A percentile compares a stretch with the other conserved stretches of the same genome.
phyloP scores from a whole-genome alignment of 2,888 invertebrate species.

The Nomada goodeniana region DNA sequence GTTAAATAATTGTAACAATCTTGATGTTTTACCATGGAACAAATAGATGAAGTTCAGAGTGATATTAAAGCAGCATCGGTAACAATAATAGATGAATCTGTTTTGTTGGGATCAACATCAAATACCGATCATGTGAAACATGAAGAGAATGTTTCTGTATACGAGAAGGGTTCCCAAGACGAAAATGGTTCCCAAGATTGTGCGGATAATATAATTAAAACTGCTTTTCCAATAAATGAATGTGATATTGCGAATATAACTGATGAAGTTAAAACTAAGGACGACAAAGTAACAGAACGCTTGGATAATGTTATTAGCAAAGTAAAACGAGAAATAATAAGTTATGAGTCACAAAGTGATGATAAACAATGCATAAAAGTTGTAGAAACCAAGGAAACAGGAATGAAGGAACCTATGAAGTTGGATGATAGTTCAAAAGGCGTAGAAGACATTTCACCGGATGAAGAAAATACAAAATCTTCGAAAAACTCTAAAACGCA shows the following conservation, averaged over 20 bases:
- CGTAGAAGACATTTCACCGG: background rate
- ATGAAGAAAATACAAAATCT: conserved; percentile 27
- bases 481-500: background rate
- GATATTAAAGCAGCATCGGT: conserved; percentile 13
- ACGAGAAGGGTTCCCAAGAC: background rate
- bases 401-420: background rate
- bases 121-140: conserved; percentile 1
- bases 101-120: conserved; percentile 1
- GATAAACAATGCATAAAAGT: conserved; percentile 1
- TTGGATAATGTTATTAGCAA: background rate
- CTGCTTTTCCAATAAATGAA: conserved; percentile 19
- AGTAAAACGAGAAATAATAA: background rate
- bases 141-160: background rate
- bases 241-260: background rate
- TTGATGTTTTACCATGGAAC: conserved; percentile 65
- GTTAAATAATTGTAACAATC: conserved; percentile 47
- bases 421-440: conserved; percentile 14
- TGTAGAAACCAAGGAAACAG: background rate
- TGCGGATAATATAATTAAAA: conserved; percentile 3
- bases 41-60: conserved; percentile 48
- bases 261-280: background rate
- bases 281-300: conserved; percentile 1
- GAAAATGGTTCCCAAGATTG: conserved; percentile 13
- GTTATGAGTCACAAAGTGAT: background rate
- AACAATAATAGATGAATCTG: conserved; percentile 1